Conservation (phyloP, 2,113 vertebrate genomes). For the Thamnaconus septentrionalis region DNA sequence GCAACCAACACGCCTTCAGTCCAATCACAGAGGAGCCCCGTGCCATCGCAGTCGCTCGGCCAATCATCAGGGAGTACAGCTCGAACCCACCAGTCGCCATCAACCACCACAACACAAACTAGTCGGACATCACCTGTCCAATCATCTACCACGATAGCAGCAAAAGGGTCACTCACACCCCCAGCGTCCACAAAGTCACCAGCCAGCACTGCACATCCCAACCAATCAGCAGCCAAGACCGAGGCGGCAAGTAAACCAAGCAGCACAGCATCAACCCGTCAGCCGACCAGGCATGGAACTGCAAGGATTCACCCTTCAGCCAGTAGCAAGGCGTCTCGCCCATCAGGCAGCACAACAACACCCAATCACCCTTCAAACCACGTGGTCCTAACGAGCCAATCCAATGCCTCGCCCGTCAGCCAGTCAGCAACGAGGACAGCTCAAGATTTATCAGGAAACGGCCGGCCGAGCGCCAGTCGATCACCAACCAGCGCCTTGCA, state of each 20-base stretch:
- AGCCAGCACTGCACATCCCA: background rate
- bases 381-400: too few relatives aligned
- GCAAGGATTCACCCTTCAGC: too few relatives aligned
- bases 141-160: background rate
- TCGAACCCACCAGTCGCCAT: background rate
- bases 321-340: too few relatives aligned
- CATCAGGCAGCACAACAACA: too few relatives aligned
- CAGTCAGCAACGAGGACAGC: too few relatives aligned
- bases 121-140: background rate
- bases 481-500: too few relatives aligned
- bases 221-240: background rate
- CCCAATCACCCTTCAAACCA: too few relatives aligned
- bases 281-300: background rate
- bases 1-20: background rate
- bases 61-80: background rate
- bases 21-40: background rate
- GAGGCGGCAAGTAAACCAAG: background rate
- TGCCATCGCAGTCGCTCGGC: background rate
- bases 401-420: too few relatives aligned
- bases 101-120: background rate
- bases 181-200: background rate
- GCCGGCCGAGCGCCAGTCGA: too few relatives aligned
- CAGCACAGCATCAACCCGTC: background rate
- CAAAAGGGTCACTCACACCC: background rate
- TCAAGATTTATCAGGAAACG: too few relatives aligned